phyloP scores from a whole-genome alignment of 2,113 vertebrate genomes.

The Platanista minor region DNA sequence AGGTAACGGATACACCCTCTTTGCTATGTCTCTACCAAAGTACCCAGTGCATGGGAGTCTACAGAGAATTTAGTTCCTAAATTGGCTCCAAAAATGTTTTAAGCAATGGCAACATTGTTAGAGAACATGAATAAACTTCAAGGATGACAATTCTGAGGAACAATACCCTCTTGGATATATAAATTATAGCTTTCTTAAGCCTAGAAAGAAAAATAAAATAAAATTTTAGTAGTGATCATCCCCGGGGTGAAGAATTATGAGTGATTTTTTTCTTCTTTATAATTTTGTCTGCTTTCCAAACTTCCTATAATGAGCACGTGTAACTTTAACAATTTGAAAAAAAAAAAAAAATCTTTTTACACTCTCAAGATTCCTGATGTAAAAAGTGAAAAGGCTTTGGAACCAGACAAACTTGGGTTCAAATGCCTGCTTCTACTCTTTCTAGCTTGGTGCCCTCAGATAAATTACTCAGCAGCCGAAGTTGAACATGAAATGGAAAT shows the following conservation, averaged over 20 bases:
- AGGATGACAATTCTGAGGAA: not conserved
- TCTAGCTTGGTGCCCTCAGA: not conserved
- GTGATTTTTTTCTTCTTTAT: not conserved
- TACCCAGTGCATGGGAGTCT: not conserved
- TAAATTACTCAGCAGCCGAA: not conserved
- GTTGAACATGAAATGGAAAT: not conserved
- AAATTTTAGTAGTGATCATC: constrained; percentile 22
- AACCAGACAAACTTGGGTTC: not conserved
- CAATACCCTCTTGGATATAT: not conserved
- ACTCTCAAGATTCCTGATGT: not conserved
- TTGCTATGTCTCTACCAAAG: not conserved
- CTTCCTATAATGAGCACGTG: not conserved
- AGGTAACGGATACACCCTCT: not conserved
- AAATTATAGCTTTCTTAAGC: constrained; percentile 34
- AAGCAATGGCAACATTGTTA: not conserved
- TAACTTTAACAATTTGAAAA: not conserved
- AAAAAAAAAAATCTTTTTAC: not conserved
- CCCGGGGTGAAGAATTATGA: not conserved
- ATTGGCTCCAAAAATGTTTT: not conserved
- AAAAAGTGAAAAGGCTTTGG: constrained; percentile 11
- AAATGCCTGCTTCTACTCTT: not conserved
- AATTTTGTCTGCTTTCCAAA: constrained; percentile 27
- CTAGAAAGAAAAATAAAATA: not conserved
- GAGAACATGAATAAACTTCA: not conserved
- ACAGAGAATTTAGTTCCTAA: not conserved